These are phyloP conservation scores for Zosterops pallidus DNA, from an alignment of 2,113 vertebrate species.

Conservation along the genomic window DNA sequence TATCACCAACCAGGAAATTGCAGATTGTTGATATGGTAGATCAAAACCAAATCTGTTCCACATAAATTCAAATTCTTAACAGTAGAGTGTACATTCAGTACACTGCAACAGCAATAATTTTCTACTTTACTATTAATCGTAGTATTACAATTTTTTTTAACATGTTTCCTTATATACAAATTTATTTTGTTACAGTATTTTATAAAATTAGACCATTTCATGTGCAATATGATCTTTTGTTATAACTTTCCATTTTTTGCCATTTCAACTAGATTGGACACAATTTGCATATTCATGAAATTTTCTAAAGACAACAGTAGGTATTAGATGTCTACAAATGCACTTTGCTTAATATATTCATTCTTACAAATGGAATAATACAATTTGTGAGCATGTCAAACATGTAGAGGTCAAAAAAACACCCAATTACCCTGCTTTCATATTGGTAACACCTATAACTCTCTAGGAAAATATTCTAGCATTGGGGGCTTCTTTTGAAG, in stretches of 20 bases:
- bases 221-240: not conserved
- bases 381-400: not conserved
- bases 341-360: not conserved
- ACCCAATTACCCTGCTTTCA: not conserved
- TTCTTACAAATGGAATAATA: not conserved
- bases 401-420: rapidly evolving
- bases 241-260: not conserved
- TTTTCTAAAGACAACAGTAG: not conserved
- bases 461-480: not conserved
- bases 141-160: not conserved
- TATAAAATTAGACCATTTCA: not conserved
- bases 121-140: not conserved
- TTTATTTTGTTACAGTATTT: not conserved
- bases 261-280: not conserved
- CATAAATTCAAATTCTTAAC: not conserved
- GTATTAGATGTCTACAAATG: not conserved
- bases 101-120: not conserved
- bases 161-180: not conserved
- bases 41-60: not conserved
- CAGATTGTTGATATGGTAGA: not conserved
- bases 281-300: not conserved
- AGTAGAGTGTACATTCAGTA: not conserved
- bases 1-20: not conserved
- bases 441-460: not conserved
- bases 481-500: not conserved